phyloP scores from a whole-genome alignment of 2,888 invertebrate genomes.

The Cetonia aurata region DNA sequence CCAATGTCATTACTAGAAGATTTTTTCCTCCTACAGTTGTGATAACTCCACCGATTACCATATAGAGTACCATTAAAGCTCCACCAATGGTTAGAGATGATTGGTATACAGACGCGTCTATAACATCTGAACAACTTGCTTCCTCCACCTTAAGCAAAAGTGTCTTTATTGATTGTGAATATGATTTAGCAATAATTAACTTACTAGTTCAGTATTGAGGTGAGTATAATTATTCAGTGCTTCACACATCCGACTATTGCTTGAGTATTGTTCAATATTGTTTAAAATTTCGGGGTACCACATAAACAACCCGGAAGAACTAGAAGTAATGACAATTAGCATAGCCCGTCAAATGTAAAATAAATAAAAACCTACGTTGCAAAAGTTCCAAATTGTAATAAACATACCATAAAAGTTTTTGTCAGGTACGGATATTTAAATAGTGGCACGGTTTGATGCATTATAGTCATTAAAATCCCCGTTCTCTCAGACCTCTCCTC shows the following conservation, averaged over 20 bases:
- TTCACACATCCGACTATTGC: slow-evolving; percentile 58
- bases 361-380: slow-evolving; percentile 59
- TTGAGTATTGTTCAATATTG: slow-evolving; percentile 63
- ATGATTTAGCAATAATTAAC: not conserved
- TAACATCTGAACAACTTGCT: slow-evolving; percentile 58
- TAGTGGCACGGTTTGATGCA: slow-evolving; percentile 64
- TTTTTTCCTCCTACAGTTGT: slow-evolving; percentile 71
- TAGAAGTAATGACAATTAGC: slow-evolving; percentile 37
- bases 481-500: slow-evolving; percentile 45
- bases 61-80: slow-evolving; percentile 59
- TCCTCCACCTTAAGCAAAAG: slow-evolving; percentile 12
- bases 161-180: too few relatives aligned
- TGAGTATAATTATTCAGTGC: slow-evolving; percentile 52
- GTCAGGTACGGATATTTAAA: slow-evolving; percentile 58
- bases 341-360: not conserved
- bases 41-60: slow-evolving; percentile 63
- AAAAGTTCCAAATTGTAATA: slow-evolving; percentile 65
- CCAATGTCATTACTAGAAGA: slow-evolving; percentile 57
- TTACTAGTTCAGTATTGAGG: slow-evolving; percentile 6
- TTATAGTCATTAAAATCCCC: slow-evolving; percentile 59
- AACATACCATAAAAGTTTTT: slow-evolving; percentile 63
- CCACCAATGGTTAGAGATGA: slow-evolving; percentile 59
- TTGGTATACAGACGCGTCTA: slow-evolving; percentile 61
- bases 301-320: slow-evolving; percentile 64
- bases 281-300: slow-evolving; percentile 74